Percentiles rank a stretch among this genome's conserved stretches.
These are phyloP conservation scores for Agrenia bidenticulata DNA, from an alignment of 2,888 invertebrate species.

Conservation along the genomic window DNA sequence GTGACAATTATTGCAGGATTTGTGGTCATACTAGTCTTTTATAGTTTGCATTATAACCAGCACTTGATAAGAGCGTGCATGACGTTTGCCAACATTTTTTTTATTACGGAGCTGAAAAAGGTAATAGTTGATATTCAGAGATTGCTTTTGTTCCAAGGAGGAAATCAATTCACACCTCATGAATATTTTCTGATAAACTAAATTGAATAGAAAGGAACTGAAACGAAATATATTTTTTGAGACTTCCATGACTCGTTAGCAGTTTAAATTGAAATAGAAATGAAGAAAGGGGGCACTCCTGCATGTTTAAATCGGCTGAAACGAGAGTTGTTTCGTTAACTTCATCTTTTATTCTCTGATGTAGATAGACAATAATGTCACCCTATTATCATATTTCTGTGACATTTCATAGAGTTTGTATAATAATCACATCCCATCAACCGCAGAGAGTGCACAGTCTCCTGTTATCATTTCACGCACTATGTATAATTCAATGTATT, in stretches of 20 bases:
- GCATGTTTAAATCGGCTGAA: background rate
- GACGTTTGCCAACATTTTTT: no score
- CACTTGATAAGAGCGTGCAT: no score
- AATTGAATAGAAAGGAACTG: background rate
- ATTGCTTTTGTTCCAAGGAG: no score
- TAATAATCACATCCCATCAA: conserved; percentile 15
- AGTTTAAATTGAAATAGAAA: background rate
- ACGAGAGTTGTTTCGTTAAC: conserved; percentile 2
- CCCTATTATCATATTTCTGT: conserved; percentile 7
- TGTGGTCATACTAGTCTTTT: no score
- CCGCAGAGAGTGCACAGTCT: background rate
- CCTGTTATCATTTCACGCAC: background rate
- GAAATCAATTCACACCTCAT: no score
- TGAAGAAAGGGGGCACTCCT: background rate
- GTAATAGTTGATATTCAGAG: no score
- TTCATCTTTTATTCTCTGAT: conserved; percentile 1
- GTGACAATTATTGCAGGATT: no score
- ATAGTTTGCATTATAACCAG: no score
- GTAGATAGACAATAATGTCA: background rate
- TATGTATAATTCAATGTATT: no score
- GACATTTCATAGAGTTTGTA: background rate
- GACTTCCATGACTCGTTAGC: background rate
- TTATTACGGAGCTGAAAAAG: no score
- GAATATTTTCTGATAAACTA: no score
- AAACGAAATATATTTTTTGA: background rate